A percentile compares a stretch with the other conserved stretches of the same genome.
Conservation (phyloP, 2,797 vertebrate species). For the Sebastes minor region DNA sequence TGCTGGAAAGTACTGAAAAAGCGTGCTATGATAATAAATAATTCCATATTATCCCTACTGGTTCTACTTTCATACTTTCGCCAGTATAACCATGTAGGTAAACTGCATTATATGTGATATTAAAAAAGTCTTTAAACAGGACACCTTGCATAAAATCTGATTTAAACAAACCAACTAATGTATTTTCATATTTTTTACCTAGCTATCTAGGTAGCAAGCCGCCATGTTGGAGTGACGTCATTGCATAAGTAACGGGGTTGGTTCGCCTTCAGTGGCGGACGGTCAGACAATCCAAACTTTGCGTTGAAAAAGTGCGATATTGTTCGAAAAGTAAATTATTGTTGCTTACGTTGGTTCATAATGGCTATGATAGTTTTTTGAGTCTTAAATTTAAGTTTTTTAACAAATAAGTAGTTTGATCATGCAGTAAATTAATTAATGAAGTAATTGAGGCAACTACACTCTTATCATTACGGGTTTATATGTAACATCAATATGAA, state of each 20-base stretch:
- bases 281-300: not conserved
- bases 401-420: not conserved
- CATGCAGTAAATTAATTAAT: not conserved
- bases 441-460: not conserved
- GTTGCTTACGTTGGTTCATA: not conserved
- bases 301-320: not conserved
- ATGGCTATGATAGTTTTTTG: not conserved
- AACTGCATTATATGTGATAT: not conserved
- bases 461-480: not conserved
- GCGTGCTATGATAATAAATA: not conserved
- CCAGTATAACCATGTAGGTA: not conserved
- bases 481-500: not conserved
- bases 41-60: not conserved
- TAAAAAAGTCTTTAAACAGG: not conserved
- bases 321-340: too few relatives aligned
- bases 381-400: not conserved
- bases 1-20: not conserved
- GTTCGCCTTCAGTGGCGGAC: rapidly evolving
- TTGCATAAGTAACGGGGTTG: too few relatives aligned
- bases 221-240: too few relatives aligned
- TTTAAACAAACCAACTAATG: not conserved
- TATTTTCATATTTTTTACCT: too few relatives aligned
- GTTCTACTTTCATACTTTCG: not conserved
- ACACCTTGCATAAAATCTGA: not conserved
- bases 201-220: too few relatives aligned